Evolutionary conservation across 1,140 invertebrate genomes (phyloP), one percentile per base, ranked within the genome.

Genomic region (Drosophila ironensis): DNA sequence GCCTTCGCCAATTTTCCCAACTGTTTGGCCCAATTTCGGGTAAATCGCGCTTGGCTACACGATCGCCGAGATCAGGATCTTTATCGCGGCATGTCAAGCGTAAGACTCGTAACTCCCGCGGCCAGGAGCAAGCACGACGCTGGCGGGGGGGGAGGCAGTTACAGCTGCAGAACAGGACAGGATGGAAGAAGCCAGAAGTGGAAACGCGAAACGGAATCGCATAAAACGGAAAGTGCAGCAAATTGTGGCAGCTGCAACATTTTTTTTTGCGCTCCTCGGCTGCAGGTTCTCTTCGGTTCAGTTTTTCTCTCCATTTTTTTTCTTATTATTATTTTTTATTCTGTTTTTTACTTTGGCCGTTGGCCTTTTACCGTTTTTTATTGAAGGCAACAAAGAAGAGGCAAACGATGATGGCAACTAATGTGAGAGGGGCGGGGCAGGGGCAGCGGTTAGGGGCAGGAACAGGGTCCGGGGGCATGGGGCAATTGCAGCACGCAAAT

Each of bases 151-250:
- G 44, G 45, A 48, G 27, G 16, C 42, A 50, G 57, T 64, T 64
- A 64, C 60, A 74, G 75, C 53, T 33, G 60, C 72, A 59, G 35
- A 57, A 37, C 63, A 73, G 59, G 53, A 54, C 72, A 75, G 72
- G 72, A 75, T 75, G 69, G 44, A 48, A 50, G 66, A n/a, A n/a
- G 53, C 53, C 38, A 61, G 53, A 68, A 74, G 72, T 76, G 76
- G 75, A 69, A 74, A 74, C 75, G 75, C 75, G 76, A 77, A 78
- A 70, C 80, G 68, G 61, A 82, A 69, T 86, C 80, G 78, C 78
- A 84, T 80, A 86, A 86, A 86, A 86, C 80, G 81, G 75, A 86
- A 86, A 86, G 80, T 86, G 81, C 80, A 87, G 75, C 80, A 87
- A 86, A 86, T 87, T 86, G 80, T 86, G 75, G 80, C 80, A 86